These are phyloP conservation scores for human (Homo sapiens) DNA, from an alignment of 2,113 vertebrate species.

Conservation along the genomic window DNA sequence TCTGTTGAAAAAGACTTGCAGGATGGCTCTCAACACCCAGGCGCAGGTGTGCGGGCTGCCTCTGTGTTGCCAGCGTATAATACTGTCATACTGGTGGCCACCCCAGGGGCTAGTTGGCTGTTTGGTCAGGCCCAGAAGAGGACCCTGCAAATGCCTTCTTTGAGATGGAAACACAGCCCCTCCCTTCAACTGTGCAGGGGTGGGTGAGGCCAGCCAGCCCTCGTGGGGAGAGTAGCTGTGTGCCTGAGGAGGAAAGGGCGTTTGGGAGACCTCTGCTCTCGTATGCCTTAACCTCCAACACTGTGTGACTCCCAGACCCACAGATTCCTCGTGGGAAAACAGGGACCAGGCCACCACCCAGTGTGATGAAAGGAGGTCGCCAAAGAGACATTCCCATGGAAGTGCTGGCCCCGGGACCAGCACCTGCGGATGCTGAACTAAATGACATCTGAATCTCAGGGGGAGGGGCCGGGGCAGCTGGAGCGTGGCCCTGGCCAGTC, in stretches of 20 bases:
- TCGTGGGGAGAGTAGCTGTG: background rate
- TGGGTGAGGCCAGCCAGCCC: conserved; percentile 36
- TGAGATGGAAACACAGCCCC: background rate
- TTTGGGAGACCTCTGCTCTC: background rate
- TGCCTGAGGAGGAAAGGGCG: fast-evolving
- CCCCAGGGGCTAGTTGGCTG: background rate
- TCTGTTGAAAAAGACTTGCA: conserved; percentile 65
- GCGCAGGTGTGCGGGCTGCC: background rate
- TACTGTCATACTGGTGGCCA: background rate
- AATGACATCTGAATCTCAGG: background rate
- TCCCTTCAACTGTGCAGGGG: conserved; percentile 1
- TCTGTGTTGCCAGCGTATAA: background rate
- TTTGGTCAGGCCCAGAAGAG: background rate
- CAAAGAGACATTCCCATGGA: background rate
- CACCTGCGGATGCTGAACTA: background rate
- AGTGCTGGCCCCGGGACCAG: background rate
- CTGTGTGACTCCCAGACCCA: background rate
- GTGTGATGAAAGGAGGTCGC: background rate
- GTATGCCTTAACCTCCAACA: background rate
- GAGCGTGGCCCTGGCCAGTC: background rate
- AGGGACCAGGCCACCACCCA: background rate
- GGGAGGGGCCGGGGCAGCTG: background rate
- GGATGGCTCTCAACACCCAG: conserved; percentile 35
- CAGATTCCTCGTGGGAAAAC: background rate
- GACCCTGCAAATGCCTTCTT: background rate